Percentiles rank a stretch among this genome's conserved stretches.
Conservation (phyloP, 53 echinoderm and acorn worm species). For the Temnopleurus reevesii region DNA sequence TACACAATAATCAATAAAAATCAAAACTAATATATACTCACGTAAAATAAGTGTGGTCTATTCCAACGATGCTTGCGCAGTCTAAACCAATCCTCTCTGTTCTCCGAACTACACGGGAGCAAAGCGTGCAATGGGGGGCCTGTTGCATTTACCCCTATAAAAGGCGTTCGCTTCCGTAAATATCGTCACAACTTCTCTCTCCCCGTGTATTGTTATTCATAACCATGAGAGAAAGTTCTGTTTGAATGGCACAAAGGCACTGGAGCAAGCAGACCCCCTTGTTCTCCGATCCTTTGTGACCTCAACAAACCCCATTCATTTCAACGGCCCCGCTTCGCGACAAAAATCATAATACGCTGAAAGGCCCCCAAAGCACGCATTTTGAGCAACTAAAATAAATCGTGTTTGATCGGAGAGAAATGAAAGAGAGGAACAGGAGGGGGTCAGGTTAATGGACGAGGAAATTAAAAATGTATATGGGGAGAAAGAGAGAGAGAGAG, state of each 20-base stretch:
- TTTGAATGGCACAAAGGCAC: neutral
- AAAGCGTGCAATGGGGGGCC: neutral
- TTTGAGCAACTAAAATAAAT: neutral
- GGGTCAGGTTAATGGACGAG: neutral
- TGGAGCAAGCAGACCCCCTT: neutral
- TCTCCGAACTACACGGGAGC: neutral
- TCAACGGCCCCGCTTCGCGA: neutral
- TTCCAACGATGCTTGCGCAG: too few relatives aligned
- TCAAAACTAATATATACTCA: too few relatives aligned
- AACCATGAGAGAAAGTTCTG: constrained; percentile 7
- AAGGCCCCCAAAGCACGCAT: neutral
- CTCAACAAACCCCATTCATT: neutral
- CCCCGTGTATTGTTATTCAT: neutral
- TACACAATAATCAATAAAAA: too few relatives aligned
- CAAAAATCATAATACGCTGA: neutral
- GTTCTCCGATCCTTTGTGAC: neutral
- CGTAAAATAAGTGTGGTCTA: too few relatives aligned
- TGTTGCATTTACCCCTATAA: too few relatives aligned
- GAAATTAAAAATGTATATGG: neutral
- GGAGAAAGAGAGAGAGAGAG: neutral
- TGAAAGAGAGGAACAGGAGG: neutral
- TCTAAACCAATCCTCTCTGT: too few relatives aligned
- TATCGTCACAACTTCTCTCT: neutral
- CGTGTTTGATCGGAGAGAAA: neutral
- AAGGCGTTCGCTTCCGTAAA: neutral